Evolutionary conservation across 2,888 invertebrate genomes (phyloP).

Genomic region (Tromatobia lineatoria): DNA sequence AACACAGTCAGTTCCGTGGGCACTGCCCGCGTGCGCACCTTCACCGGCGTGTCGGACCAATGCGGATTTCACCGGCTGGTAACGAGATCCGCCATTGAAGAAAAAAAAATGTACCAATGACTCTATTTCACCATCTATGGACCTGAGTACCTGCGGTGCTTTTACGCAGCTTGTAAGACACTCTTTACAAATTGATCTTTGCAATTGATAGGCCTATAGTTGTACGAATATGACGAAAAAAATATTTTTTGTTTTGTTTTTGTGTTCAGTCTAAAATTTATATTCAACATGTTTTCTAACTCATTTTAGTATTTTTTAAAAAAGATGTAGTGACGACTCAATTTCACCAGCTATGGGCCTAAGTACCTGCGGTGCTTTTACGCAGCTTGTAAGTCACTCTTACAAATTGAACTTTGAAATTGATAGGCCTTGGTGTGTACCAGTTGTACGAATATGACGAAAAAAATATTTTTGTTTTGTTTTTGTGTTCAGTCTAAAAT

Average conservation of each 20-base stretch:
- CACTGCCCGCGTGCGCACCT: conserved; percentile 28
- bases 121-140: conserved; percentile 21
- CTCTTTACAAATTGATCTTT: no score
- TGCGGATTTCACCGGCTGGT: conserved; percentile 46
- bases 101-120: conserved; percentile 13
- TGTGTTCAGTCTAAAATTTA: no score
- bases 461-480: no score
- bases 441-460: no score
- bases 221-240: no score
- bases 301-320: no score
- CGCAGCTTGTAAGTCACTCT: neutral
- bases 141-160: neutral
- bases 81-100: conserved; percentile 29
- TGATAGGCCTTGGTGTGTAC: no score
- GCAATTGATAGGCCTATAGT: no score
- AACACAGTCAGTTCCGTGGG: conserved; percentile 34
- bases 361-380: neutral
- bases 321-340: conserved; percentile 7
- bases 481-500: no score
- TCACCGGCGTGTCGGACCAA: conserved; percentile 25
- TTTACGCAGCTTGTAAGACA: neutral
- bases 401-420: no score
- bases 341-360: conserved; percentile 10
- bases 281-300: no score
- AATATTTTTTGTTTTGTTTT: no score